Percentiles rank a stretch among this genome's conserved stretches.
phyloP scores from a whole-genome alignment of 2,888 invertebrate species.

The Zygothrica quintamaculata region DNA sequence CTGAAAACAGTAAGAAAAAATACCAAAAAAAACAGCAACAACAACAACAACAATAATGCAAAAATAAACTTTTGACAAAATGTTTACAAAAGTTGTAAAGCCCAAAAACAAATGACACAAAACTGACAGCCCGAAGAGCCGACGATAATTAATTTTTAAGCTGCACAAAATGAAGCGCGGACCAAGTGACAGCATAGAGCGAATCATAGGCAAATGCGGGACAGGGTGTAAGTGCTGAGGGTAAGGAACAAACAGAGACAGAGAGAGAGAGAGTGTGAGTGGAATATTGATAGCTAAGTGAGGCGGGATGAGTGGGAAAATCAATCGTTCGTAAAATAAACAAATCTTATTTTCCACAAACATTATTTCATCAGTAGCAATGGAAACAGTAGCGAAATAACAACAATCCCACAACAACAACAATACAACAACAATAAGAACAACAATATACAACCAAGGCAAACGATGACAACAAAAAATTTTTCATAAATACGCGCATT shows the following conservation, averaged over 20 bases:
- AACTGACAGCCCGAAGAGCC: constrained; percentile 52
- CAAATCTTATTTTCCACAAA: constrained; percentile 81
- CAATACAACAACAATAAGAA: constrained; percentile 42
- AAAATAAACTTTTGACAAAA: constrained; percentile 59
- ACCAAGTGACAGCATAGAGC: constrained; percentile 40
- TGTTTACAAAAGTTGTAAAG: constrained; percentile 63
- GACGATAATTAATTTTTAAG: constrained; percentile 77
- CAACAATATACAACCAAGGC: constrained; percentile 23
- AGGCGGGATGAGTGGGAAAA: constrained; percentile 39
- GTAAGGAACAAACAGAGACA: background rate
- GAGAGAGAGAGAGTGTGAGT: constrained; percentile 6
- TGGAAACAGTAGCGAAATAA: constrained; percentile 28
- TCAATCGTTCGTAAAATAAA: constrained; percentile 81
- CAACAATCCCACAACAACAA: constrained; percentile 34
- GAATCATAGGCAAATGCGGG: background rate
- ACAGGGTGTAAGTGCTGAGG: background rate
- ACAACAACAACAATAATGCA: background rate
- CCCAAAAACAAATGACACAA: constrained; percentile 67
- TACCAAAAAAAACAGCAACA: background rate
- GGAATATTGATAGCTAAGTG: background rate
- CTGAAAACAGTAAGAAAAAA: too few species aligned
- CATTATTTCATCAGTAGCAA: constrained; percentile 76
- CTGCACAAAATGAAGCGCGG: constrained; percentile 75
- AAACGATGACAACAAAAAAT: constrained; percentile 74
- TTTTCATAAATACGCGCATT: constrained; percentile 79